Conservation (phyloP, 2,113 vertebrate species). For the Barnardius zonarius region DNA sequence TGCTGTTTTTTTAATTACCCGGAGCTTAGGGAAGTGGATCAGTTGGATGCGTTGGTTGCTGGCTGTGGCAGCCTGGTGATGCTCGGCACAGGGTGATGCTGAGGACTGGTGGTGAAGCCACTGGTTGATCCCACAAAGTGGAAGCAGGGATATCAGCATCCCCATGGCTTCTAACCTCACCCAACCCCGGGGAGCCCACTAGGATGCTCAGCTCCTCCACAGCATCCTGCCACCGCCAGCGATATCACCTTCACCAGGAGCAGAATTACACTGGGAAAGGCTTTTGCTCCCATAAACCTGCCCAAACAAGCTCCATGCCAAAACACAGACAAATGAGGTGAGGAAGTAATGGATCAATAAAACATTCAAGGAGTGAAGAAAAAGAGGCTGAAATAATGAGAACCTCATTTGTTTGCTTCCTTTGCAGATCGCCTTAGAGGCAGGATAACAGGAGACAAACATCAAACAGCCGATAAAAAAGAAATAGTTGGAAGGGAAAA, state of each 20-base stretch:
- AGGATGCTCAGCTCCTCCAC: background rate
- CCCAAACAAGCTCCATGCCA: background rate
- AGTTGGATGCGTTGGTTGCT: background rate
- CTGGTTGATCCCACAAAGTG: rapidly evolving
- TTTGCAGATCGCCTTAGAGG: background rate
- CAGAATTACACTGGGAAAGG: background rate
- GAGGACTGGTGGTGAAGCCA: background rate
- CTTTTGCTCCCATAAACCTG: background rate
- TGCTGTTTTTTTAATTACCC: background rate
- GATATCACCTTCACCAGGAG: background rate
- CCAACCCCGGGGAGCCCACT: background rate
- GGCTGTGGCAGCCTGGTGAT: background rate
- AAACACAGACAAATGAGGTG: background rate
- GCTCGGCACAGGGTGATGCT: background rate
- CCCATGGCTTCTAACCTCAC: background rate
- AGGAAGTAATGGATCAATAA: background rate
- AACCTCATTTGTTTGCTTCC: background rate
- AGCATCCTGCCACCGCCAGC: rapidly evolving
- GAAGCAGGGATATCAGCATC: no score
- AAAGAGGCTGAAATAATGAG: background rate
- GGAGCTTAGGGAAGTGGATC: background rate
- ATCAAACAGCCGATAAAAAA: background rate
- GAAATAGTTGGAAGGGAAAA: background rate
- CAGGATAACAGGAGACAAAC: background rate
- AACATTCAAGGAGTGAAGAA: background rate